These are phyloP conservation scores for Malurus melanocephalus DNA, from an alignment of 2,113 vertebrate species.

Conservation along the genomic window DNA sequence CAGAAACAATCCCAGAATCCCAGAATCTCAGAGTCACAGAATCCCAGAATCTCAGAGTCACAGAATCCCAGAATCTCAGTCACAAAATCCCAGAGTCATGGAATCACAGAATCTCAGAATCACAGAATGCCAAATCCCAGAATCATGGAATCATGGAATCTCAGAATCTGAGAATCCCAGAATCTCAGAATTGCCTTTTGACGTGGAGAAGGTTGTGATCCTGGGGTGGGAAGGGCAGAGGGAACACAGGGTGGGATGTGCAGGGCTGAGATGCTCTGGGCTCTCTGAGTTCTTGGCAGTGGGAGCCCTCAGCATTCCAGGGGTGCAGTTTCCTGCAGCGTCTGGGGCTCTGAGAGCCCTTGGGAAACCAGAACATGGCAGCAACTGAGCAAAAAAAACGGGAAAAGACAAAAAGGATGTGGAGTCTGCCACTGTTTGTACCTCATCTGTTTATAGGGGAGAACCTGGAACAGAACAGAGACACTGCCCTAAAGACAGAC, in stretches of 20 bases:
- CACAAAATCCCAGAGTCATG: too few species aligned
- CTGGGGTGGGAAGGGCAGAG: background rate
- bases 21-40: too few species aligned
- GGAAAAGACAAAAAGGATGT: background rate
- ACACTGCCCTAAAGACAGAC: background rate
- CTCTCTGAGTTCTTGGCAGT: background rate
- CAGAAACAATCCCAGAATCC: too few species aligned
- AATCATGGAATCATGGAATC: too few species aligned
- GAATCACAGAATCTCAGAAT: too few species aligned
- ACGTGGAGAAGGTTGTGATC: fast-evolving
- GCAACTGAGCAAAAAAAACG: background rate
- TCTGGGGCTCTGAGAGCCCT: background rate
- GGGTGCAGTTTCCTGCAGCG: background rate
- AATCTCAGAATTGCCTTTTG: background rate
- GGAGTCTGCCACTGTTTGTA: background rate
- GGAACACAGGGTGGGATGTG: background rate
- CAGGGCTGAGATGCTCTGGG: background rate
- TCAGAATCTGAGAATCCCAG: too few species aligned
- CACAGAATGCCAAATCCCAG: too few species aligned
- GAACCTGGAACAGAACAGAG: background rate
- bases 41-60: too few species aligned
- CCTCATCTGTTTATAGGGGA: background rate
- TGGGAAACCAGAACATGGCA: background rate
- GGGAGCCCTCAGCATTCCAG: background rate
- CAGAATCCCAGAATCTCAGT: too few species aligned